Base-by-base conservation (phyloP, 2,113 vertebrate genomes). In the Tachysurus fulvidraco region DNA sequence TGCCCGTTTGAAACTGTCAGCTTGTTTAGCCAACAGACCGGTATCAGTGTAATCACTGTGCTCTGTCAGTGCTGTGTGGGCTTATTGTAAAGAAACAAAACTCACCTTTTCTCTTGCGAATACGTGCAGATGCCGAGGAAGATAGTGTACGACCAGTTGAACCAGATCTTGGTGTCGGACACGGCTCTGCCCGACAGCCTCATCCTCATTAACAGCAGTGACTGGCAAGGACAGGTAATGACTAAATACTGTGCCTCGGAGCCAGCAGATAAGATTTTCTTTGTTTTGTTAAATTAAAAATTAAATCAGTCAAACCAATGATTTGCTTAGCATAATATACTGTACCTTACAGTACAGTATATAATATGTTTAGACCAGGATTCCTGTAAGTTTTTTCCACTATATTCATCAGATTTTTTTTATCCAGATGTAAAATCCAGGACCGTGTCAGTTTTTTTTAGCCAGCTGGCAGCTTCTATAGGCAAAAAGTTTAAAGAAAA, bases 171-270 rank as follows among this genome's bases (percentile, higher is more conserved):
- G 44, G 92, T 94, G 28, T 95, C 94, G 0, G 95, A 96, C 0
- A 92, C 92, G 0, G 94, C 93, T 3, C 94, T 96, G 76, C 95
- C 95, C 0, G 95, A 96, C 84, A 95, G 93, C 0, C 91, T 96
- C 78, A 95, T 96, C 90, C 93, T 96, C 12, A 93, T 96, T 85
- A 95, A 94, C 30, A 91, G 93, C 5, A 87, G 92, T 0, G 95
- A 96, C 83, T 96, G 95, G 95, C 95, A 96, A 88, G 95, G 95
- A 87, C 95, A 96, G 94, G 97, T 95, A 87, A 11, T 59, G 21
- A 84, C 50, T 79, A 6, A 30, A 50, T 19, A 25, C 52, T 71
- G 54, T 19, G 21, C 23, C 16, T 54, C 83, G 30, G 41, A 41
- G 9, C n/a, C 5, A 77, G 30, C 78, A 21, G 5, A 46, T 46